Evolutionary conservation across 2,113 vertebrate genomes (phyloP).

Genomic region (Polypterus bichir): DNA sequence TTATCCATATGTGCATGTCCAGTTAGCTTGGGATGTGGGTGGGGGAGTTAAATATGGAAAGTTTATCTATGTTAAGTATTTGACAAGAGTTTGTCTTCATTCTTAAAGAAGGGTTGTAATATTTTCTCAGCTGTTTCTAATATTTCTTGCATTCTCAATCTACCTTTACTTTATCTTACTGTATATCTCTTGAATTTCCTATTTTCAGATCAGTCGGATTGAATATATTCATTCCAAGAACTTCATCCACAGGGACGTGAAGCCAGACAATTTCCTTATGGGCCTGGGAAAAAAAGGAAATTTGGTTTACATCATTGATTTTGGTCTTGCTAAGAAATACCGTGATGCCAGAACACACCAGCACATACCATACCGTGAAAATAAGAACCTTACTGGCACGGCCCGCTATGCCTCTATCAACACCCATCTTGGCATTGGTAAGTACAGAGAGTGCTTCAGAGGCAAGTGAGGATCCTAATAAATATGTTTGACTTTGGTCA

Average conservation of each 20-base stretch:
- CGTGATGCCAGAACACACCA: conserved; percentile 90
- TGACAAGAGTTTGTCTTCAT: too few relatives aligned
- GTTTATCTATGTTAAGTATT: too few relatives aligned
- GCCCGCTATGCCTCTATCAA: conserved; percentile 94
- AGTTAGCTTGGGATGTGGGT: too few relatives aligned
- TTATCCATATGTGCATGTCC: too few relatives aligned
- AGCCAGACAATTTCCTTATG: conserved; percentile 95
- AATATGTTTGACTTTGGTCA: too few relatives aligned
- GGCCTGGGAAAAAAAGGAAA: conserved; percentile 94
- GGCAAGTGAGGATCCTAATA: too few relatives aligned
- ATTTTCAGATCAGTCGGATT: conserved; percentile 79
- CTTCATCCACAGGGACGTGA: conserved; percentile 92
- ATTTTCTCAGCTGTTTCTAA: too few relatives aligned
- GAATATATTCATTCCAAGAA: conserved; percentile 98
- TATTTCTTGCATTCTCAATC: too few relatives aligned
- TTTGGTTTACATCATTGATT: conserved; percentile 96
- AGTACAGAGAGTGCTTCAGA: conserved; percentile 18
- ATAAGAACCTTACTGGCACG: conserved; percentile 93
- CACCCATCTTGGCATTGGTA: conserved; percentile 90
- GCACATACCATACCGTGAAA: conserved; percentile 95
- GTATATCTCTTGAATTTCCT: neutral
- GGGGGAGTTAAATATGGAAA: too few relatives aligned
- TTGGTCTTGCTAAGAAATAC: conserved; percentile 93
- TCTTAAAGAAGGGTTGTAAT: too few relatives aligned
- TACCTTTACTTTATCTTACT: neutral